A percentile compares a stretch with the other conserved stretches of the same genome.
phyloP scores from a whole-genome alignment of 2,113 vertebrate genomes.

The Paramisgurnus dabryanus region DNA sequence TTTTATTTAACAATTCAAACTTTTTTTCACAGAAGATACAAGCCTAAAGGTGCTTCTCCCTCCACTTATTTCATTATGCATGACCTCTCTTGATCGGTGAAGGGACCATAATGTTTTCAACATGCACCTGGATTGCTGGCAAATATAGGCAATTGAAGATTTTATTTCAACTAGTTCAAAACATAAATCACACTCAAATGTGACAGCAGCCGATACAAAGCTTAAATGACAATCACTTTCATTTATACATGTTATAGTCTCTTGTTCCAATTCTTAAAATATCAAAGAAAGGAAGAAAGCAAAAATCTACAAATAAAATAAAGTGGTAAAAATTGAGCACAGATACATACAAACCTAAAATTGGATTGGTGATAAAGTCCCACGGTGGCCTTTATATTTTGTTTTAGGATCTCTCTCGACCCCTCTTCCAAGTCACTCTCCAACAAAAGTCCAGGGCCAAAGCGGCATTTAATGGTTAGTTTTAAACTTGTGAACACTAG shows the following conservation, averaged over 20 bases:
- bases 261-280: constrained; percentile 79
- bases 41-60: constrained; percentile 51
- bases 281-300: constrained; percentile 71
- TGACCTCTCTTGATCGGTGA: constrained; percentile 57
- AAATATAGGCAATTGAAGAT: constrained; percentile 84
- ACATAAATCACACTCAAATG: constrained; percentile 78
- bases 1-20: constrained; percentile 76
- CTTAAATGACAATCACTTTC: constrained; percentile 79
- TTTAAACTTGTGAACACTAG: constrained; percentile 96
- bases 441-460: constrained; percentile 65
- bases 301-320: constrained; percentile 82
- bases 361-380: constrained; percentile 74
- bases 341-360: constrained; percentile 80
- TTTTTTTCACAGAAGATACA: constrained; percentile 62
- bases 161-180: constrained; percentile 74
- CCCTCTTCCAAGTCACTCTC: constrained; percentile 32
- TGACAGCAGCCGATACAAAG: constrained; percentile 86
- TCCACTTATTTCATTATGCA: not conserved
- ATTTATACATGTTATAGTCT: constrained; percentile 77
- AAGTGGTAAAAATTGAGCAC: constrained; percentile 90
- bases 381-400: constrained; percentile 39
- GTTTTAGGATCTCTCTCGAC: constrained; percentile 44
- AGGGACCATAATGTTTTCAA: constrained; percentile 71
- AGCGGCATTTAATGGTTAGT: constrained; percentile 76
- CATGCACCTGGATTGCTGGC: constrained; percentile 87